Evolutionary conservation across 2,888 invertebrate genomes (phyloP), one percentile per base, ranked within the genome.

Genomic region (Aphidoletes aphidimyza): DNA sequence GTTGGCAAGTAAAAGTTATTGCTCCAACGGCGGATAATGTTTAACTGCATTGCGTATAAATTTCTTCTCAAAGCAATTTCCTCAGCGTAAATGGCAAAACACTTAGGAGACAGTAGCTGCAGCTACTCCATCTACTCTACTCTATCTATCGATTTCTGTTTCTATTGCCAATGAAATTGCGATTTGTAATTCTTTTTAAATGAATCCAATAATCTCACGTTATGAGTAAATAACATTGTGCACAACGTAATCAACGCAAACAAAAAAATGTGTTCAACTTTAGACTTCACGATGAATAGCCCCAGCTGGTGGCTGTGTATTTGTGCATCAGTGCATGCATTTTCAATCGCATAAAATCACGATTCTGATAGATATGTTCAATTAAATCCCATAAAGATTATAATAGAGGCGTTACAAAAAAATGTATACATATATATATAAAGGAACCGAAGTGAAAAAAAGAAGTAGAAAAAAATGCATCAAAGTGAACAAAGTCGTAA

Each of bases 341-440:
- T 69, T 69, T 69, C 30, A 69, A 69, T 30, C 34, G 69, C 34
- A 69, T 30, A 69, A 69, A 69, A 69, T 34, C 69, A 69, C 34
- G 69, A 69, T 69, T 69, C 14, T 30, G 69, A 34, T 69, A 69
- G 30, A 69, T 30, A 30, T 69, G 11, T 34, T 69, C 69, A 69
- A 69, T 69, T 69, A 14, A 69, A 69, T 69, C 54, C 14, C 69
- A 14, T 30, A 69, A 30, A 26, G 54, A 5, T 3, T 14, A 26
- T 26, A 26, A 69, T 69, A 69, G 54, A 54, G 69, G 69, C 69
- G 69, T 69, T 69, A 69, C 30, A 34, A 69, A 30, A 69, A 54
- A 39, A 39, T 11, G 11, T 11, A 39, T 11, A 39, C 39, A 39
- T 11, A 39, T 39, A 39, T 39, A 39, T 39, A 47, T 69, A 69